Evolutionary conservation across 1,140 invertebrate species (phyloP), one percentile per base, ranked within the genome.

Genomic region (Xylocopa sonorina): DNA sequence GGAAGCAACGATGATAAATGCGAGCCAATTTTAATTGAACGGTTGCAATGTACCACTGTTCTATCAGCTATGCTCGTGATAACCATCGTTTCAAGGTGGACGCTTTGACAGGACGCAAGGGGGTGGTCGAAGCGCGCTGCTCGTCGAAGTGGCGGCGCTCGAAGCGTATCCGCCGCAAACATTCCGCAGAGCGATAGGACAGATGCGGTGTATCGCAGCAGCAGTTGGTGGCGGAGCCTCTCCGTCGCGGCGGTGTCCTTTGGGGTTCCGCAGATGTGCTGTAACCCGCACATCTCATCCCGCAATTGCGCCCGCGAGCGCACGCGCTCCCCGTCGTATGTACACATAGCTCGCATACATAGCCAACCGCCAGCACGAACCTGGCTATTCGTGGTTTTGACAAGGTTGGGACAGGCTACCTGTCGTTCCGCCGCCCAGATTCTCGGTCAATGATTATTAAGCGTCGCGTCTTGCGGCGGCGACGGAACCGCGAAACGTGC

Each of bases 381-480:
- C 88, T 89, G 88, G 86, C 84, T 87, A 84, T 87, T 90, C 87
- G 89, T 85, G 90, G 87, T 89, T 91, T 86, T 87, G 88, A 90
- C 89, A 90, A 90, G 88, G 81, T 76, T 78, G 73, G 77, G 81
- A 84, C 57, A 62, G 67, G 50, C 64, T 62, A 75, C 77, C 55
- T 78, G 74, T 68, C 68, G 55, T 58, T 50, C 38, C 29, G 21
- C n/a, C 16, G n/a, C n/a, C 21, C 34, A 14, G 48, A 67, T 76
- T 41, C 78, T 72, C 48, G 72, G 77, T 73, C 78, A 51, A 73
- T 74, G 77, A 83, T 83, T 80, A 84, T 84, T 80, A 84, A 64
- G 48, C 51, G 63, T 84, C 58, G 60, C 81, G 43, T 75, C 68
- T 78, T 77, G 82, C 60, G 83, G 77, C 66, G 10, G 6, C 34